Evolutionary conservation across 2,888 invertebrate species (phyloP), one percentile per base, ranked within the genome.

Genomic region (Tetranychus truncatus): DNA sequence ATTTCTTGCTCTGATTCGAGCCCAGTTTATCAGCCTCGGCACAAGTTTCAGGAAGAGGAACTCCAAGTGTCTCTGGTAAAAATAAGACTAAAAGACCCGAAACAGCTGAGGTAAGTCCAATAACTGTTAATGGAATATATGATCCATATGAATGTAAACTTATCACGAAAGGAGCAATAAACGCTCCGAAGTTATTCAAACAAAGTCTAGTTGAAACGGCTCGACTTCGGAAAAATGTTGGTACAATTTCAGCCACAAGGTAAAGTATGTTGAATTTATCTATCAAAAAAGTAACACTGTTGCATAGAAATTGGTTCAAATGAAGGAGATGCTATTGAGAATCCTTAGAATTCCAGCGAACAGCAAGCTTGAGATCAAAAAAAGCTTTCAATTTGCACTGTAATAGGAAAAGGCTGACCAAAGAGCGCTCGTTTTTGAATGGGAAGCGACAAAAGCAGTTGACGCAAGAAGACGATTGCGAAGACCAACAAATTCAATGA

Each of bases 41-140:
- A 72, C 45, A 72, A 24, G 72, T 72, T 72, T 72, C 72, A 11
- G 72, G 72, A 24, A 72, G 72, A 6, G 72, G 72, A 24, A 45
- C 46, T 3, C 44, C 44, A 4, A 72, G 44, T 1, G 72, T 72
- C 18, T 72, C 72, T 11, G 72, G 72, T n/a, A 72, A n/a, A 45
- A 46, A 46, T n/a, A 72, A 11, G 6, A 45, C 20, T 11, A 72
- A 8, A n/a, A 72, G 15, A 15, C 72, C 72, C 8, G 45, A 24
- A 9, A 72, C 5, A 20, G 45, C 46, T 24, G 45, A 24, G 11
- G 72, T 45, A 8, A 72, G 20, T 11, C 72, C 72, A 72, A 72
- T 24, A 15, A 72, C 5, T 11, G 45, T 45, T n/a, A 72, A 72
- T 20, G 72, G 72, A n/a, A 46, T 24, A 15, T n/a, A n/a, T n/a